Evolutionary conservation across 2,888 invertebrate species (phyloP).

Genomic region (Perizoma affinitatum): DNA sequence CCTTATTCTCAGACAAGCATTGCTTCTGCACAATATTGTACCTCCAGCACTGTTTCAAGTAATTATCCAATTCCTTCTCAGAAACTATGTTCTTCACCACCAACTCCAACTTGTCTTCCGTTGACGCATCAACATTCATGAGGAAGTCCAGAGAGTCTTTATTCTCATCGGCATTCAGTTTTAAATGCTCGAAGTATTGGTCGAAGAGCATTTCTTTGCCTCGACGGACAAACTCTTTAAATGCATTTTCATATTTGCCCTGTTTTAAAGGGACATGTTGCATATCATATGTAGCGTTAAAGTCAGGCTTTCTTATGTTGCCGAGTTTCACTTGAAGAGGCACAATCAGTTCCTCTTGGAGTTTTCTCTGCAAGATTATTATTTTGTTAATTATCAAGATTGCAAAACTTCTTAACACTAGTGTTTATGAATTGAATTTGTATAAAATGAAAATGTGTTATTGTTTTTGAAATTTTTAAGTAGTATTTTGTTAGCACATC

Average conservation of each 20-base stretch:
- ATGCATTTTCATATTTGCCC: slow-evolving; percentile 66
- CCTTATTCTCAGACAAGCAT: slow-evolving; percentile 19
- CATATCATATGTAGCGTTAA: slow-evolving; percentile 65
- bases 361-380: slow-evolving; percentile 55
- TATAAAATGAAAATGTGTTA: too few relatives aligned
- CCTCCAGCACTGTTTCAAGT: slow-evolving; percentile 73
- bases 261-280: slow-evolving; percentile 63
- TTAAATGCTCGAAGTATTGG: slow-evolving; percentile 53
- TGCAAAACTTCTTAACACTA: too few relatives aligned
- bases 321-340: slow-evolving; percentile 62
- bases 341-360: slow-evolving; percentile 64
- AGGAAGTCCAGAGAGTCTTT: slow-evolving; percentile 61
- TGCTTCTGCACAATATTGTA: slow-evolving; percentile 66
- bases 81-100: slow-evolving; percentile 60
- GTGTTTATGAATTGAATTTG: too few relatives aligned
- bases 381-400: too few relatives aligned
- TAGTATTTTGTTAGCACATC: too few relatives aligned
- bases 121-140: slow-evolving; percentile 65
- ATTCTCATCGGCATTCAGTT: slow-evolving; percentile 46
- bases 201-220: slow-evolving; percentile 73
- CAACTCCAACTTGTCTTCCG: slow-evolving; percentile 71
- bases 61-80: slow-evolving; percentile 71
- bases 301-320: slow-evolving; percentile 59
- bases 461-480: too few relatives aligned
- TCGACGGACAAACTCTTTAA: slow-evolving; percentile 68